Percentiles rank a stretch among this genome's conserved stretches.
phyloP scores from a whole-genome alignment of 2,888 invertebrate genomes.

The Lasioglossum pauxillum region DNA sequence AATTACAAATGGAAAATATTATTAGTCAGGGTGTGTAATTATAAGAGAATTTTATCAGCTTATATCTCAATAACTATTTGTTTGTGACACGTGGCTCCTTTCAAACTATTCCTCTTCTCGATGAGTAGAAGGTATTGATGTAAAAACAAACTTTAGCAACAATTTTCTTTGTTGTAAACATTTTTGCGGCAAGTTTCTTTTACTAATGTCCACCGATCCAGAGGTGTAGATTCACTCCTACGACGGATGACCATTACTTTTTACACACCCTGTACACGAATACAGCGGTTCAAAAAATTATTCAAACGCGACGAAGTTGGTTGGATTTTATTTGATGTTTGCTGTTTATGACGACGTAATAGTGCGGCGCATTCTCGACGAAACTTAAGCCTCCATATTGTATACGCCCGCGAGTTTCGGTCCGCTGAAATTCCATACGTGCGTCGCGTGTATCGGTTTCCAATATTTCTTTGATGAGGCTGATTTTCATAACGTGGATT shows the following conservation, averaged over 20 bases:
- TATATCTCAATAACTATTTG: no score
- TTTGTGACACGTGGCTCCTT: no score
- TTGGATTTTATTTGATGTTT: background rate
- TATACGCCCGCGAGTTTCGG: background rate
- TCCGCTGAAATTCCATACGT: conserved; percentile 17
- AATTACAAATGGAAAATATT: background rate
- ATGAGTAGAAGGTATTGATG: no score
- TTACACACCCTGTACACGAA: background rate
- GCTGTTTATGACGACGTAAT: background rate
- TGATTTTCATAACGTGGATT: conserved; percentile 27
- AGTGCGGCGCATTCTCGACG: background rate
- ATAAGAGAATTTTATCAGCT: no score
- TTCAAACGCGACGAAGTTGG: background rate
- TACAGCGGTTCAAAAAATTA: background rate
- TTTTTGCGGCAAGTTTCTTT: no score
- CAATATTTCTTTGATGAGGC: background rate
- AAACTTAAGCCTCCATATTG: background rate
- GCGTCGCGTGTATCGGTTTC: conserved; percentile 13
- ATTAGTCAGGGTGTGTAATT: background rate
- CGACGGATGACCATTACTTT: no score
- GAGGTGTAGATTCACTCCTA: no score
- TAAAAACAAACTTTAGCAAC: no score
- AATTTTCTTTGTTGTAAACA: no score
- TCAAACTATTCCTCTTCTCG: no score
- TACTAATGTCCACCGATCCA: no score